Conservation (phyloP, 1,140 invertebrate species). For the Zaprionus nigranus region DNA sequence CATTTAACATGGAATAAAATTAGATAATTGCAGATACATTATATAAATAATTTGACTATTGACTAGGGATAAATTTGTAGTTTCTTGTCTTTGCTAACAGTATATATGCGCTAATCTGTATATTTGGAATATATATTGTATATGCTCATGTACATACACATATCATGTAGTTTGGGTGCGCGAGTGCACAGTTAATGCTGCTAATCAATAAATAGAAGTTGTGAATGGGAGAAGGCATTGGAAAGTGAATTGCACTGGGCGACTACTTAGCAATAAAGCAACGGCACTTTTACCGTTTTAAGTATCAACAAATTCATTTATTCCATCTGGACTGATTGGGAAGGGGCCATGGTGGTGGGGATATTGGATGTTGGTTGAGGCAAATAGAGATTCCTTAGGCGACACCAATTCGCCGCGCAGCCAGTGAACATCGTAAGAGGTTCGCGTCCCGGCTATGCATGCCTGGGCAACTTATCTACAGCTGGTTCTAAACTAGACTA, state of each 20-base stretch:
- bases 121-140: constrained; percentile 67
- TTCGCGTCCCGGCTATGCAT: constrained; percentile 48
- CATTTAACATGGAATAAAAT: constrained; percentile 55
- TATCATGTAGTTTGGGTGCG: constrained; percentile 13
- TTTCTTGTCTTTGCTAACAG: constrained; percentile 61
- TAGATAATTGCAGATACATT: constrained; percentile 60
- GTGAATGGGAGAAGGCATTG: constrained; percentile 40
- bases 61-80: constrained; percentile 84
- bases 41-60: constrained; percentile 84
- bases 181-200: constrained; percentile 29
- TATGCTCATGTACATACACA: neutral
- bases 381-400: constrained; percentile 40
- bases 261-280: constrained; percentile 55
- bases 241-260: constrained; percentile 58
- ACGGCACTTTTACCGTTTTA: constrained; percentile 27
- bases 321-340: constrained; percentile 10
- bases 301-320: constrained; percentile 54
- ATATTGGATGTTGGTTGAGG: neutral
- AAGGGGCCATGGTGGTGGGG: neutral
- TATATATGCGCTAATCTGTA: constrained; percentile 63
- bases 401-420: constrained; percentile 49
- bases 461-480: constrained; percentile 37
- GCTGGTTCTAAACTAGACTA: constrained; percentile 62
- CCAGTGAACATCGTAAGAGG: constrained; percentile 18
- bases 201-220: constrained; percentile 66